Percentiles rank a stretch among this genome's conserved stretches.
Evolutionary conservation across 2,888 invertebrate genomes (phyloP).

Genomic region (Smittia sp.): DNA sequence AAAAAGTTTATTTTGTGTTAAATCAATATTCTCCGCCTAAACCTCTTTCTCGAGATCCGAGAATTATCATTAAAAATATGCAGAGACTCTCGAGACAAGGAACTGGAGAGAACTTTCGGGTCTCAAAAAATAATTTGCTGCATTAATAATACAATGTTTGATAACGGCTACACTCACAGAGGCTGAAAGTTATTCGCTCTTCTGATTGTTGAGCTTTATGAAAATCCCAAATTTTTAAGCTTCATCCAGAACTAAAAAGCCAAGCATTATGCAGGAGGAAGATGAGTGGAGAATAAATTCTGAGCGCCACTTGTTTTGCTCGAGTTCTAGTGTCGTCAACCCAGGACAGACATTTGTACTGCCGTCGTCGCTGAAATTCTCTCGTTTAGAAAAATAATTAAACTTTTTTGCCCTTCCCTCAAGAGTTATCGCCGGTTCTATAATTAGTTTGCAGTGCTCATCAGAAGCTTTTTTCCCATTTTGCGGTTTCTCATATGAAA

Average conservation of each 20-base stretch:
- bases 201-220: not conserved
- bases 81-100: not conserved
- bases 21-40: not conserved
- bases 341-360: not conserved
- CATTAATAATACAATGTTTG: conserved; percentile 9
- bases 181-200: not conserved
- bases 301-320: not conserved
- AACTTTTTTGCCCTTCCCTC: conserved; percentile 1
- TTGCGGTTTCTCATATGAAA: no score
- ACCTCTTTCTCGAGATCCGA: no score
- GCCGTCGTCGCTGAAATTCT: not conserved
- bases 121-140: conserved; percentile 1
- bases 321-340: not conserved
- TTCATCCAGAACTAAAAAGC: not conserved
- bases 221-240: not conserved
- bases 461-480: no score
- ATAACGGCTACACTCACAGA: not conserved
- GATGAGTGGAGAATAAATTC: no score
- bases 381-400: conserved; percentile 11
- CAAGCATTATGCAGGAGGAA: not conserved
- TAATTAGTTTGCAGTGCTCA: no score
- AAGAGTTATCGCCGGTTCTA: no score
- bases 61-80: conserved; percentile 14
- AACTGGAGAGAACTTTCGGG: not conserved
- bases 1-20: not conserved